phyloP scores from a whole-genome alignment of 1,140 invertebrate species.

The Drosophila nannoptera region DNA sequence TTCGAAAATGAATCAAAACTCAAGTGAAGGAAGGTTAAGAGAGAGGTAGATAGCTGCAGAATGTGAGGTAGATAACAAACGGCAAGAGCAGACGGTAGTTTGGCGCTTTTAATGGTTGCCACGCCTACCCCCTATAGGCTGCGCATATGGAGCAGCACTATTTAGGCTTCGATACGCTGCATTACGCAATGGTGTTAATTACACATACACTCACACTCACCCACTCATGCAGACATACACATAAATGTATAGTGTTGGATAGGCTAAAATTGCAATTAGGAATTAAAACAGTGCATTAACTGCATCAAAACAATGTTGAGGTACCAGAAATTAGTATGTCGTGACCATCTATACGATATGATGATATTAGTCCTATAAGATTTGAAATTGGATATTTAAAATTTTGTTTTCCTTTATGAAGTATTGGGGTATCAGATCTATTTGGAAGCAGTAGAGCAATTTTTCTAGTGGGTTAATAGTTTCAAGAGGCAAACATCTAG shows the following conservation, averaged over 20 bases:
- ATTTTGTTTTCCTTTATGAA: too few species aligned
- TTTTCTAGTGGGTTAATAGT: too few species aligned
- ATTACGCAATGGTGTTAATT: slow-evolving; percentile 79
- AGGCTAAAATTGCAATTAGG: slow-evolving; percentile 27
- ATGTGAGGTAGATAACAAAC: background rate
- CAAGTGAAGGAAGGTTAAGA: background rate
- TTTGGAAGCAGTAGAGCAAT: too few species aligned
- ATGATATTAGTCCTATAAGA: too few species aligned
- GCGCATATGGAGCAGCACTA: slow-evolving; percentile 76
- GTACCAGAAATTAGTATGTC: slow-evolving; percentile 63
- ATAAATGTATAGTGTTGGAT: slow-evolving; percentile 14
- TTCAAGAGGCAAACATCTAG: background rate
- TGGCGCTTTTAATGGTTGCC: slow-evolving; percentile 45
- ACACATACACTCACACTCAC: slow-evolving; percentile 59
- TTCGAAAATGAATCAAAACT: slow-evolving; percentile 32
- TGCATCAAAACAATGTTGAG: slow-evolving; percentile 37
- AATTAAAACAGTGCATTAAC: slow-evolving; percentile 62
- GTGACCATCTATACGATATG: slow-evolving; percentile 43
- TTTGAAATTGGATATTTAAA: too few species aligned
- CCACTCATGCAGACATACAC: slow-evolving; percentile 27
- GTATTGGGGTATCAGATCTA: too few species aligned
- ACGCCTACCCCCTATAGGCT: slow-evolving; percentile 40
- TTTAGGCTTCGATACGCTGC: slow-evolving; percentile 78
- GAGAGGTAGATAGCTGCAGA: background rate
- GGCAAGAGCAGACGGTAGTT: slow-evolving; percentile 18